A percentile compares a stretch with the other conserved stretches of the same genome.
Conservation (phyloP, 2,797 vertebrate genomes). For the Cetoscarus ocellatus region DNA sequence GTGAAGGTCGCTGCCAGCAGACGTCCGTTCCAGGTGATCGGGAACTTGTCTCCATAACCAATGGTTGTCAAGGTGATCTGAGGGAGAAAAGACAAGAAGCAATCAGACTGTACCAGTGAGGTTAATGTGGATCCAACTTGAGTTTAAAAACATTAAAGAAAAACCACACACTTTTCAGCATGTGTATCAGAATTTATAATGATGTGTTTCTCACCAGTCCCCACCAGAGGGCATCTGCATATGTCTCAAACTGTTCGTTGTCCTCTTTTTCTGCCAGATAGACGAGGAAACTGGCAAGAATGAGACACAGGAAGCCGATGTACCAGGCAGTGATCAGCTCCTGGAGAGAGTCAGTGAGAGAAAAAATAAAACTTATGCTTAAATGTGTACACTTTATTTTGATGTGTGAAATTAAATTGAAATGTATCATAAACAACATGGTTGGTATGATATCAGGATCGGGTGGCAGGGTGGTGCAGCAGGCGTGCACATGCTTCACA, state of each 20-base stretch:
- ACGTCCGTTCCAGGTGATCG: conserved; percentile 96
- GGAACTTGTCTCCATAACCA: conserved; percentile 97
- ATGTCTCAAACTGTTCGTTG: conserved; percentile 97
- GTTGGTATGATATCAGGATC: too few relatives aligned
- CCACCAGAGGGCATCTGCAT: conserved; percentile 99
- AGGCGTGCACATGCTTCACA: too few relatives aligned
- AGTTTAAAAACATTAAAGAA: too few relatives aligned
- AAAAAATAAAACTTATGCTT: not conserved
- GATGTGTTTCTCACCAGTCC: conserved; percentile 91
- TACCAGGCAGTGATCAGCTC: conserved; percentile 96
- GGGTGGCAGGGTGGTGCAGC: too few relatives aligned
- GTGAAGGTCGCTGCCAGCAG: conserved; percentile 95
- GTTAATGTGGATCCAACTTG: too few relatives aligned
- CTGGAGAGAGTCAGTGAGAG: conserved; percentile 60
- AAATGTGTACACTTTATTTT: too few relatives aligned
- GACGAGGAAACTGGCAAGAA: conserved; percentile 97
- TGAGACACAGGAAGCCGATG: conserved; percentile 98
- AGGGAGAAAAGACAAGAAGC: conserved; percentile 25
- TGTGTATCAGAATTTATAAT: not conserved
- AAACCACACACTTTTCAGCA: too few relatives aligned
- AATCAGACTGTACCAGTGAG: conserved; percentile 2
- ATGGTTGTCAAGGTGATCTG: conserved; percentile 98
- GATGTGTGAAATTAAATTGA: too few relatives aligned
- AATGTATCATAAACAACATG: too few relatives aligned
- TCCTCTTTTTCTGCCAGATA: conserved; percentile 98